Percentiles rank a stretch among this genome's conserved stretches.
phyloP scores from a whole-genome alignment of 2,797 vertebrate species.

The Phylloscopus collybita region DNA sequence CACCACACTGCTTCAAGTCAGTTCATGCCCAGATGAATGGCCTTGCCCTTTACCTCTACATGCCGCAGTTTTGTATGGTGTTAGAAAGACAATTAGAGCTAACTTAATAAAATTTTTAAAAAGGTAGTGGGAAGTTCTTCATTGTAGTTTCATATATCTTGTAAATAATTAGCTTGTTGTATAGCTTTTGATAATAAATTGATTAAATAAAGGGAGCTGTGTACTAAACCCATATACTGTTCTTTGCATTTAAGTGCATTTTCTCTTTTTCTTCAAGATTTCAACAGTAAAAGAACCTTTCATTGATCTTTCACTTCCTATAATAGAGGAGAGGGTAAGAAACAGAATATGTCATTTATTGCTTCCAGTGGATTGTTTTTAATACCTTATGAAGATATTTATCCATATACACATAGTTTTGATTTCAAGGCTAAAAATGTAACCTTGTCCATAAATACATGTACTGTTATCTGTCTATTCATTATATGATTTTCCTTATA shows the following conservation, averaged over 20 bases:
- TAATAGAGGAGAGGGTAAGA: constrained; percentile 97
- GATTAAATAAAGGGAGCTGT: background rate
- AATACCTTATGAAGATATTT: background rate
- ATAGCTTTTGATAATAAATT: background rate
- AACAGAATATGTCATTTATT: constrained; percentile 15
- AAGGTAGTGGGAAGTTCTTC: constrained; percentile 44
- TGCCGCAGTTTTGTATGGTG: background rate
- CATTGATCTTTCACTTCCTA: constrained; percentile 97
- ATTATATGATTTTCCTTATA: background rate
- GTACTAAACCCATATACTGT: background rate
- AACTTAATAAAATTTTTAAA: background rate
- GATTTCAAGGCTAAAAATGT: background rate
- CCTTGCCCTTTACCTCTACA: background rate
- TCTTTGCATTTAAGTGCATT: constrained; percentile 16
- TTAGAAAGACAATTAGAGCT: background rate
- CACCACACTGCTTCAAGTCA: background rate
- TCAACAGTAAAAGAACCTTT: constrained; percentile 96
- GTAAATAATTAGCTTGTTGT: background rate
- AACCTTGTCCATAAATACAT: background rate
- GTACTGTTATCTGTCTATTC: background rate
- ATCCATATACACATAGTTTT: background rate
- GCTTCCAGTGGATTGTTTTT: background rate
- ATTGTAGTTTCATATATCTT: constrained; percentile 28
- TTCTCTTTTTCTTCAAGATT: constrained; percentile 84
- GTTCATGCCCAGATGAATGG: background rate